phyloP scores from a whole-genome alignment of 2,888 invertebrate genomes.

The Crocallis elinguaria region DNA sequence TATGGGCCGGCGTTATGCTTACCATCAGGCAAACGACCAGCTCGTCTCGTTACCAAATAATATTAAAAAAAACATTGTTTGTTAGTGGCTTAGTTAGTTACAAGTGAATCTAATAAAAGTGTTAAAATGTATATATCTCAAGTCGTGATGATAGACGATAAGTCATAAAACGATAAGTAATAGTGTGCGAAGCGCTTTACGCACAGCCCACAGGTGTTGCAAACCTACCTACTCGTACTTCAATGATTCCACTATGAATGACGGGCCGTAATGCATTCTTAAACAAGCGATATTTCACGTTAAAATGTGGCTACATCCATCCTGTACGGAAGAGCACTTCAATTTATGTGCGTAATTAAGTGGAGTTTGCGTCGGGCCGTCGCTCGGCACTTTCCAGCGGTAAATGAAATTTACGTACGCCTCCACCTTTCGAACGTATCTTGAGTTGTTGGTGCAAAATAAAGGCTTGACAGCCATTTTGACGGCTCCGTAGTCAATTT shows the following conservation, averaged over 20 bases:
- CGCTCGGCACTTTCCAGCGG: conserved; percentile 80
- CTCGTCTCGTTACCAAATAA: too few relatives aligned
- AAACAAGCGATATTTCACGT: conserved; percentile 68
- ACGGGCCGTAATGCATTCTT: conserved; percentile 30
- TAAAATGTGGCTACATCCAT: conserved; percentile 75
- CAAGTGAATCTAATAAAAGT: too few relatives aligned
- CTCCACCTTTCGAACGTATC: conserved; percentile 75
- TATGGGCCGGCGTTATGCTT: too few relatives aligned
- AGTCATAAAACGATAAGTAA: too few relatives aligned
- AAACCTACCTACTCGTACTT: background rate
- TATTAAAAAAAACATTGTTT: too few relatives aligned
- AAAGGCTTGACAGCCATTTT: conserved; percentile 30
- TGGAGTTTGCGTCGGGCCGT: conserved; percentile 79
- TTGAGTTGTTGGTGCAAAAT: conserved; percentile 52
- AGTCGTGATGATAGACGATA: too few relatives aligned
- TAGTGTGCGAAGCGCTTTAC: too few relatives aligned
- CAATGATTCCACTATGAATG: conserved; percentile 1
- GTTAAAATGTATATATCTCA: too few relatives aligned
- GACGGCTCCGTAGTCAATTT: too few relatives aligned
- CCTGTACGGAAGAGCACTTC: conserved; percentile 78
- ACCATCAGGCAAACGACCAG: too few relatives aligned
- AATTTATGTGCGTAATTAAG: conserved; percentile 85
- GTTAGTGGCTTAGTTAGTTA: too few relatives aligned
- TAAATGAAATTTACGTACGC: conserved; percentile 84
- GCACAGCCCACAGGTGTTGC: too few relatives aligned